Evolutionary conservation across 2,888 invertebrate genomes (phyloP), one percentile per base, ranked within the genome.

Genomic region (Limnephilus lunatus): DNA sequence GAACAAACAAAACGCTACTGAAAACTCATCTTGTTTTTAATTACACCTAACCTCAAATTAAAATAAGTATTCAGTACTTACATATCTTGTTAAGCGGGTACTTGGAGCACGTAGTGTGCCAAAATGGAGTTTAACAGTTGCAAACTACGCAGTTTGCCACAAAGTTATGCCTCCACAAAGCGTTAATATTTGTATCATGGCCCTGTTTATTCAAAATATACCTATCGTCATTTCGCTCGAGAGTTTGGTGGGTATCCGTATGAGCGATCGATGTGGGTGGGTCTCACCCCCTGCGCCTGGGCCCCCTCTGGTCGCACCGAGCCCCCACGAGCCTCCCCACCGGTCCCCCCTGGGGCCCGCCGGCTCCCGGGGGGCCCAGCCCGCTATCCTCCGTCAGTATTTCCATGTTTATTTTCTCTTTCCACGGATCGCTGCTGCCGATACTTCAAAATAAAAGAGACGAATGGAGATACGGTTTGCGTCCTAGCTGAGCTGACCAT

Each of bases 301-400:
- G 25, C 25, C 86, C 15, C 86, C 25, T n/a, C n/a, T n/a, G 48
- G 30, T 19, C 80, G 81, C 80, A 25, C 90, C 85, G 30, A 30
- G 44, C 82, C 48, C 48, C 48, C 48, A 15, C 14, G 44, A 48
- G 44, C 44, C 44, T 14, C 14, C 44, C 44, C 48, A 15, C 48
- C 48, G 14, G 48, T 31, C 48, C 85, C 92, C 93, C 91, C 92
- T 12, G 81, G 92, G 91, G 92, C 92, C 83, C 81, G 83, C 90
- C 81, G 68, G 88, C 30, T 92, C 93, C 92, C 92, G 31, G 89
- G 92, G 93, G 91, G 90, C 68, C 89, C 85, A 90, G 53, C 68
- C 91, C 85, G 91, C 91, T 90, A 92, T 93, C 91, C 92, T 91
- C 92, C 91, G 85, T 81, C 93, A 92, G 92, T 92, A 68, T 68